A percentile compares a stretch with the other conserved stretches of the same genome.
phyloP scores from a whole-genome alignment of 2,888 invertebrate genomes.

The Mylabris sibirica region DNA sequence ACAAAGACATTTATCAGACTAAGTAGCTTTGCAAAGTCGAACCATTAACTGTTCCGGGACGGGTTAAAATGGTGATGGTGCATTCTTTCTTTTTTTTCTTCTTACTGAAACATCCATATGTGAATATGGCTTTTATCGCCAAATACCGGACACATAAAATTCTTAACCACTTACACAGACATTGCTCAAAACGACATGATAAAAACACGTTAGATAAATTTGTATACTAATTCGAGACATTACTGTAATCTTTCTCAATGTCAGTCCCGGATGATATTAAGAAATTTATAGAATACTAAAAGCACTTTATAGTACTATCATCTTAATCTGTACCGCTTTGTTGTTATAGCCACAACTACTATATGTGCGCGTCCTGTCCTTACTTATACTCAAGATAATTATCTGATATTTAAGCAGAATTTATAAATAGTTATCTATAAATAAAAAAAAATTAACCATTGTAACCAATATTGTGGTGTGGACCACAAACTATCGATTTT shows the following conservation, averaged over 20 bases:
- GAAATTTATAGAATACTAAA: not conserved
- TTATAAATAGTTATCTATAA: not conserved
- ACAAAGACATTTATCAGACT: slow-evolving; percentile 42
- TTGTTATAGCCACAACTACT: too few relatives aligned
- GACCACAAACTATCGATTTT: not conserved
- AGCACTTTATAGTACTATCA: too few relatives aligned
- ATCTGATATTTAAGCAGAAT: not conserved
- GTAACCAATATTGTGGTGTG: not conserved
- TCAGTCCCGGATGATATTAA: not conserved
- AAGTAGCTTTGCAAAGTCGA: slow-evolving; percentile 41
- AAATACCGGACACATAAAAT: slow-evolving; percentile 25
- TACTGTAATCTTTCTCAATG: too few relatives aligned
- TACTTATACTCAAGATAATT: not conserved
- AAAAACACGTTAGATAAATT: not conserved
- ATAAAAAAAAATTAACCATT: not conserved
- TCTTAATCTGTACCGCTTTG: too few relatives aligned
- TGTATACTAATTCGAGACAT: not conserved
- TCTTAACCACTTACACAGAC: not conserved
- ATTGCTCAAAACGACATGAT: not conserved
- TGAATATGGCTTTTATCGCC: slow-evolving; percentile 14
- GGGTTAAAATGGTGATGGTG: slow-evolving; percentile 15
- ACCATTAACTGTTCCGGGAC: slow-evolving; percentile 35
- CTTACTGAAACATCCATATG: slow-evolving; percentile 15
- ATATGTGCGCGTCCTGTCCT: not conserved
- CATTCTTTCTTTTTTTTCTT: not conserved